phyloP scores from a whole-genome alignment of 2,113 vertebrate species.

The Pyxicephalus adspersus region DNA sequence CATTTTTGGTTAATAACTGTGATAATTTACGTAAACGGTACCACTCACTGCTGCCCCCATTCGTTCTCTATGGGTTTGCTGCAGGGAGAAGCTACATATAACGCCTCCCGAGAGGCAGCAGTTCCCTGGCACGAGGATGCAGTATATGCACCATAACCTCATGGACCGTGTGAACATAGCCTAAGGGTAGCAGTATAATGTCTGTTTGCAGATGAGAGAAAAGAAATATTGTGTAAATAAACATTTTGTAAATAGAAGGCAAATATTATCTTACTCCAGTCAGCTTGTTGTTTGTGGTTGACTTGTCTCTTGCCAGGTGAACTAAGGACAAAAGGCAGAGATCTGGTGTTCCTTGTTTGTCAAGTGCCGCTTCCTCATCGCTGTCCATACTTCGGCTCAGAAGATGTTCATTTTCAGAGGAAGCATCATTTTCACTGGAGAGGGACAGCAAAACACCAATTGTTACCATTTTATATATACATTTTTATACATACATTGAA shows the following conservation, averaged over 20 bases:
- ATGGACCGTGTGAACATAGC: too few species aligned
- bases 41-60: too few species aligned
- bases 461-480: background rate
- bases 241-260: background rate
- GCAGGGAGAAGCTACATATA: too few species aligned
- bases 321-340: constrained; percentile 91
- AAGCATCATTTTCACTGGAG: constrained; percentile 92
- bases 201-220: too few species aligned
- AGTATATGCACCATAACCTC: too few species aligned
- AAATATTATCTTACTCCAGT: constrained; percentile 79
- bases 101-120: too few species aligned
- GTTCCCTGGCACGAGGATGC: too few species aligned
- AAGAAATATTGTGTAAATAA: too few species aligned
- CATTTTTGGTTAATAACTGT: too few species aligned
- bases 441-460: background rate
- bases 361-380: constrained; percentile 89
- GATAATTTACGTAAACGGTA: too few species aligned
- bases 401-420: constrained; percentile 95
- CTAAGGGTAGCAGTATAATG: too few species aligned
- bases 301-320: constrained; percentile 84
- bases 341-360: constrained; percentile 87
- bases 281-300: constrained; percentile 80
- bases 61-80: too few species aligned
- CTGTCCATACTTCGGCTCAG: constrained; percentile 95
- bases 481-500: background rate